Evolutionary conservation across 35 echinoderm and acorn worm species (phyloP).

Genomic region (Diadema setosum): DNA sequence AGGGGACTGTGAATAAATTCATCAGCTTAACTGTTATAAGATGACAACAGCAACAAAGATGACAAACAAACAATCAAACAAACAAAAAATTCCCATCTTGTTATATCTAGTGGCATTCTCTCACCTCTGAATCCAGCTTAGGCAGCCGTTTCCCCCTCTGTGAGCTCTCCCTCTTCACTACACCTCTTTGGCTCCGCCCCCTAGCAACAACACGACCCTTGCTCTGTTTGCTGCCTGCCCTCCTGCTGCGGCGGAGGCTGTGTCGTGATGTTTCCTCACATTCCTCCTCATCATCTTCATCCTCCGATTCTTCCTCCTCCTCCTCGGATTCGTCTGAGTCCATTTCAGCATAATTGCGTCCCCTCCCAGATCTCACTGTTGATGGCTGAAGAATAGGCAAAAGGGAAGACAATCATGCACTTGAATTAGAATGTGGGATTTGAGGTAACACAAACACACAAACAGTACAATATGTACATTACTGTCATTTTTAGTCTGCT

Average conservation of each 20-base stretch:
- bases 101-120: no score
- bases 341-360: not conserved
- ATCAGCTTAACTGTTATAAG: no score
- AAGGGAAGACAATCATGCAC: no score
- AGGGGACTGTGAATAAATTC: no score
- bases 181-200: not conserved
- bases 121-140: not conserved
- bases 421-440: no score
- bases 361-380: not conserved
- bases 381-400: not conserved
- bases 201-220: not conserved
- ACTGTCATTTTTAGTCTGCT: no score
- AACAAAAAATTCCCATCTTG: no score
- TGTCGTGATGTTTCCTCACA: no score
- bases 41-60: no score
- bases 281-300: constrained; percentile 51
- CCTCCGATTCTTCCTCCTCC: constrained; percentile 34
- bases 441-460: no score
- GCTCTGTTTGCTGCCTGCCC: not conserved
- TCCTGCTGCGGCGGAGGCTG: not conserved
- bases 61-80: no score
- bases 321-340: not conserved
- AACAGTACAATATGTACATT: no score
- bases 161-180: not conserved
- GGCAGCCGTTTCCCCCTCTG: not conserved